These are phyloP conservation scores for Equus przewalskii DNA, from an alignment of 2,113 vertebrate genomes.

Conservation along the genomic window DNA sequence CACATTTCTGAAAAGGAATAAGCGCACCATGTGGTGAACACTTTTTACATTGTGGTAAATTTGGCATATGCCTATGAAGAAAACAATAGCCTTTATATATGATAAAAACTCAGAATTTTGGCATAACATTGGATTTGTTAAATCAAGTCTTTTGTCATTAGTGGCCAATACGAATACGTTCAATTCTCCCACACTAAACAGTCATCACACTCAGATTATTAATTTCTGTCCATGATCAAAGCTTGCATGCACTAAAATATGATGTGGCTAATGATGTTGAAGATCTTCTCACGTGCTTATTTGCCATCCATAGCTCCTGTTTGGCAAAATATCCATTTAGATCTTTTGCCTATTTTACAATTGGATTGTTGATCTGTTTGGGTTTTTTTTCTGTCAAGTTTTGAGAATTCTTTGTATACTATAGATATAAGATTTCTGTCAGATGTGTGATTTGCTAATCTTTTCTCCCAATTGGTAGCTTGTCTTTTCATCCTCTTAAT, in stretches of 20 bases:
- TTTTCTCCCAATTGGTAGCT: neutral
- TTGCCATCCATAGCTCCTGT: neutral
- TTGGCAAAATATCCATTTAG: neutral
- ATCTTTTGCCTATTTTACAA: neutral
- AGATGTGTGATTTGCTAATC: neutral
- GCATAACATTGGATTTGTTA: neutral
- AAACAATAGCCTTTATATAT: constrained; percentile 2
- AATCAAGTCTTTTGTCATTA: neutral
- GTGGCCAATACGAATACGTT: neutral
- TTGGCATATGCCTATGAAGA: neutral
- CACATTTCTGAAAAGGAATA: neutral
- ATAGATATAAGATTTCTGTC: neutral
- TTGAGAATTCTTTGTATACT: neutral
- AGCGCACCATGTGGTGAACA: neutral
- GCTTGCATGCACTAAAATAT: neutral
- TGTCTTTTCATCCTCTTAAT: neutral
- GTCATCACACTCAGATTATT: neutral
- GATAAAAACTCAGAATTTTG: neutral
- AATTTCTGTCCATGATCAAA: neutral
- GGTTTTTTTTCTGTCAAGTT: neutral
- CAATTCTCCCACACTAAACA: neutral
- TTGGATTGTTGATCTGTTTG: neutral
- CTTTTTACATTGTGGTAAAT: neutral
- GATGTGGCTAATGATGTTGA: neutral
- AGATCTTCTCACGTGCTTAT: neutral